phyloP scores from a whole-genome alignment of 64 coral and sea anemone genomes.

The Montipora sp. region DNA sequence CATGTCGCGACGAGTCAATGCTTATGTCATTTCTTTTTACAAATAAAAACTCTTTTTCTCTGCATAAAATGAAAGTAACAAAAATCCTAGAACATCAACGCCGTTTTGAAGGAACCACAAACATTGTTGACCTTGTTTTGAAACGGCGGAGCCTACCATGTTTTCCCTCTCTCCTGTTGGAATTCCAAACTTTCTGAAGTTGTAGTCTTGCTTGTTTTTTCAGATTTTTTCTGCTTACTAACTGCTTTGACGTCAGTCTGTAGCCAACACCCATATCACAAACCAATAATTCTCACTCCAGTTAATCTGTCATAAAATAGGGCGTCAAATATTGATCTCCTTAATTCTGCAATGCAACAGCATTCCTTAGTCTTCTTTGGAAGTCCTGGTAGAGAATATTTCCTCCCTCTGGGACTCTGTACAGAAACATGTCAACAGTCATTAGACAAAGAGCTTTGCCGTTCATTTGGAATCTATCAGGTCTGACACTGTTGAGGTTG shows the following conservation, averaged over 20 bases:
- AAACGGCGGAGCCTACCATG: neutral
- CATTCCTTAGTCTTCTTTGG: slow-evolving; percentile 82
- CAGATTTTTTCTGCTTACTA: neutral
- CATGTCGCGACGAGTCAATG: neutral
- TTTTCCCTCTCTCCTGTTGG: neutral
- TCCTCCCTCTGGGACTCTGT: slow-evolving; percentile 89
- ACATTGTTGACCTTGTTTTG: neutral
- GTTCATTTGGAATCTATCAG: slow-evolving; percentile 96
- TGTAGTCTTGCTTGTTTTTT: neutral
- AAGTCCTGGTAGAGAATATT: slow-evolving; percentile 93
- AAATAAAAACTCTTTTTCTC: neutral
- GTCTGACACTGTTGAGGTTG: slow-evolving; percentile 72
- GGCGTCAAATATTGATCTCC: neutral
- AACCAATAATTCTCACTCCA: neutral
- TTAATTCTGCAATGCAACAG: slow-evolving; percentile 55
- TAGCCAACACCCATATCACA: neutral
- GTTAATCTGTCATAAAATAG: neutral
- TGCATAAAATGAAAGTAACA: neutral
- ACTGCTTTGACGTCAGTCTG: neutral
- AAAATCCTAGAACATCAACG: neutral
- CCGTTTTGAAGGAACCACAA: neutral
- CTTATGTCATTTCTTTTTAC: neutral
- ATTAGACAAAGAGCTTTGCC: slow-evolving; percentile 94
- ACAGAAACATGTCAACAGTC: slow-evolving; percentile 96
- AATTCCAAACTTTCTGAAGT: neutral